Percentiles rank a stretch among this genome's conserved stretches.
Evolutionary conservation across 1,140 invertebrate species (phyloP).

Genomic region (Sitobion miscanthi): DNA sequence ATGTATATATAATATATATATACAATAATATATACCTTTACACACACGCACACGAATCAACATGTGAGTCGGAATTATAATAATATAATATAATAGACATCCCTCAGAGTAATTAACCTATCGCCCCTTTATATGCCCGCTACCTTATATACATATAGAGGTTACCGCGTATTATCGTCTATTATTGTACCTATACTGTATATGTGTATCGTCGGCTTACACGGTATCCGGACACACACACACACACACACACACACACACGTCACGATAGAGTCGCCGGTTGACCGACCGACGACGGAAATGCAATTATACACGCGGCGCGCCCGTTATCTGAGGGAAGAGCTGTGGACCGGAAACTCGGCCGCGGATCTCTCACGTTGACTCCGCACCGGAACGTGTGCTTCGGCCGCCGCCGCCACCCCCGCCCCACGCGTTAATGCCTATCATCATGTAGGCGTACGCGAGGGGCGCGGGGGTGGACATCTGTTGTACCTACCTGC

Average conservation of each 20-base stretch:
- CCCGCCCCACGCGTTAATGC: not conserved
- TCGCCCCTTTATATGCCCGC: not conserved
- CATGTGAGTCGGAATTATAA: constrained; percentile 18
- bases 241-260: not conserved
- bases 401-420: not conserved
- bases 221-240: constrained; percentile 25
- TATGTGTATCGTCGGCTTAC: not conserved
- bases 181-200: too few relatives aligned
- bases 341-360: constrained; percentile 55
- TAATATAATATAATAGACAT: not conserved
- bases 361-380: constrained; percentile 55
- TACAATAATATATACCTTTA: not conserved
- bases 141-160: not conserved
- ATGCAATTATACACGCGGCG: not conserved
- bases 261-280: not conserved
- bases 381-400: constrained; percentile 41
- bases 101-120: constrained; percentile 49
- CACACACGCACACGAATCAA: not conserved
- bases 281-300: constrained; percentile 35
- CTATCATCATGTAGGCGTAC: not conserved
- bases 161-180: not conserved
- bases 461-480: not conserved
- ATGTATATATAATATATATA: not conserved
- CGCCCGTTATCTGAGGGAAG: not conserved
- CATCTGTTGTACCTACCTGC: constrained; percentile 11